These are phyloP conservation scores for Menidia menidia DNA, from an alignment of 2,797 vertebrate species.

Conservation along the genomic window DNA sequence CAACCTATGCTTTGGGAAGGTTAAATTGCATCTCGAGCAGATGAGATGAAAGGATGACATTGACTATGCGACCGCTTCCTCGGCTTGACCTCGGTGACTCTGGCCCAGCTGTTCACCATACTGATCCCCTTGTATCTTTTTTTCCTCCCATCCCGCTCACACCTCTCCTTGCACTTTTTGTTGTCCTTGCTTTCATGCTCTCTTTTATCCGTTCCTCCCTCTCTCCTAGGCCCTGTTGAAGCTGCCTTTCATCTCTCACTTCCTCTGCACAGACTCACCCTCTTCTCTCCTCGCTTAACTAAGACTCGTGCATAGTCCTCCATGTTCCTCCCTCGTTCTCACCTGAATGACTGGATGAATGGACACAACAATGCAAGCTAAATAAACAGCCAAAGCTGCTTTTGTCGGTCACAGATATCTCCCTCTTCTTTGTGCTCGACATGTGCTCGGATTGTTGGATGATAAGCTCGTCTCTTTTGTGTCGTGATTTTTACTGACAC, in stretches of 20 bases:
- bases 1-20: conserved; percentile 64
- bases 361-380: conserved; percentile 30
- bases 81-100: conserved; percentile 63
- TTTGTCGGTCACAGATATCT: conserved; percentile 46
- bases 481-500: neutral
- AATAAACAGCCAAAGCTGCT: conserved; percentile 47
- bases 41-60: conserved; percentile 73
- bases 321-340: conserved; percentile 32
- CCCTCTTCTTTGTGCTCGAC: conserved; percentile 38
- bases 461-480: conserved; percentile 17
- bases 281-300: conserved; percentile 16
- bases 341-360: conserved; percentile 50
- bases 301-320: conserved; percentile 28
- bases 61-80: conserved; percentile 61
- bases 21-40: conserved; percentile 59
- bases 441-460: conserved; percentile 10
- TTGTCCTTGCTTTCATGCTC: conserved; percentile 54
- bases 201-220: conserved; percentile 30
- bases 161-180: conserved; percentile 52
- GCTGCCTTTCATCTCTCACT: conserved; percentile 52
- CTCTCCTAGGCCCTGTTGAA: conserved; percentile 18
- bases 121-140: conserved; percentile 53
- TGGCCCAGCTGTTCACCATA: conserved; percentile 70
- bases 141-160: conserved; percentile 26
- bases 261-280: conserved; percentile 7